Base-by-base conservation (phyloP, 2,888 invertebrate genomes). In the Phanerotoma sp. region DNA sequence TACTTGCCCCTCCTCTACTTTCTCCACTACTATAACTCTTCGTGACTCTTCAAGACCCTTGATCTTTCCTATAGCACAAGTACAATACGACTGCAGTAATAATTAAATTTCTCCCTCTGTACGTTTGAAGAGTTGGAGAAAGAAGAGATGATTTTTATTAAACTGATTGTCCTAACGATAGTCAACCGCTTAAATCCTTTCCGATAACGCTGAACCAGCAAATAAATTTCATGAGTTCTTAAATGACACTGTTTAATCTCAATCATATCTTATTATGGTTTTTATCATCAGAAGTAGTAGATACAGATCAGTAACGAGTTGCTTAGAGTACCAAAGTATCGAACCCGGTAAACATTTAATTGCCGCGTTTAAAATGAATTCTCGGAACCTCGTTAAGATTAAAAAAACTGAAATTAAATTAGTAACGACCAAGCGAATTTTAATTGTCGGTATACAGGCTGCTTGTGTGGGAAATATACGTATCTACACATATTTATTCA, bases 341-440 rank as follows among this genome's bases (percentile, higher is more conserved):
- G 47, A 56, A 47, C 51, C 42, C 38, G 37, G 35, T 55, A 51
- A 37, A 56, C 55, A 61, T 56, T 67, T 59, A 63, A 65, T 66
- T 60, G 62, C 49, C 33, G 44, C 52, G 52, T 64, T 64, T 65
- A 57, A 58, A 60, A 63, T 62, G 61, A 63, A 61, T 68, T 68
- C 65, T 63, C 53, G 58, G 65, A 69, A 69, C 60, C 62, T 65
- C 62, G 66, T 68, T 64, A 61, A 65, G 64, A 61, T 46, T 45
- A 33, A 63, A 57, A 60, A 57, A 62, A 62, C 61, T 59, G 60
- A 56, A 62, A 62, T 63, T 63, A 62, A 70, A 66, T 68, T 60
- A 64, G 57, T 54, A 58, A 62, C 57, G 52, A 50, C 54, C 42
- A 42, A 49, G 41, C 45, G 49, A 51, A 44, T 45, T 35, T 40